Conservation (phyloP, 1,140 invertebrate species). For the Chironomus tepperi region DNA sequence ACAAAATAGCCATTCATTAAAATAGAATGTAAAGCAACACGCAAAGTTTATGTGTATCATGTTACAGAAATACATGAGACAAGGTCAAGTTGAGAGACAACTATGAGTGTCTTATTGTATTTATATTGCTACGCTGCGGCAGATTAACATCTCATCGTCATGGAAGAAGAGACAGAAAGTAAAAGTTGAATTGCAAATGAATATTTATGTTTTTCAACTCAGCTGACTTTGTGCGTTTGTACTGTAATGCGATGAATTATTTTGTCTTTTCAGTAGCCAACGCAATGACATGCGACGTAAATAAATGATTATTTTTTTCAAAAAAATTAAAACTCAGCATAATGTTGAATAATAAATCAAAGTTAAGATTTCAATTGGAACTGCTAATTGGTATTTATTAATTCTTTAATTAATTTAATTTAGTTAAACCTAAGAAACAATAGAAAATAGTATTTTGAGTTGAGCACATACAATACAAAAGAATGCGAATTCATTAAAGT, state of each 20-base stretch:
- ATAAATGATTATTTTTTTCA: background rate
- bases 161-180: slow-evolving; percentile 11
- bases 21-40: background rate
- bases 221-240: too few relatives aligned
- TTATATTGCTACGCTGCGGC: background rate
- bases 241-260: background rate
- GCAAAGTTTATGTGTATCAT: background rate
- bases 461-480: too few relatives aligned
- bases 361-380: background rate
- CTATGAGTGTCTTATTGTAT: slow-evolving; percentile 1
- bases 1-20: background rate
- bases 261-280: background rate
- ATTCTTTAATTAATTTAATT: slow-evolving; percentile 10
- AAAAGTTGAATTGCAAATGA: slow-evolving; percentile 17
- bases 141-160: slow-evolving; percentile 7
- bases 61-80: background rate
- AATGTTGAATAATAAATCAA: background rate
- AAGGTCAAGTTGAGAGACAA: slow-evolving; percentile 20
- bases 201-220: background rate
- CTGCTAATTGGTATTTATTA: slow-evolving; percentile 9
- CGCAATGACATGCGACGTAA: background rate
- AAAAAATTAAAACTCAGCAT: background rate
- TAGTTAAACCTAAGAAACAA: background rate
- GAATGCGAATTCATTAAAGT: too few relatives aligned
- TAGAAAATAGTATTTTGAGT: too few relatives aligned